These are phyloP conservation scores for Macrocentrus cingulum DNA, from an alignment of 1,140 invertebrate genomes.

Conservation along the genomic window DNA sequence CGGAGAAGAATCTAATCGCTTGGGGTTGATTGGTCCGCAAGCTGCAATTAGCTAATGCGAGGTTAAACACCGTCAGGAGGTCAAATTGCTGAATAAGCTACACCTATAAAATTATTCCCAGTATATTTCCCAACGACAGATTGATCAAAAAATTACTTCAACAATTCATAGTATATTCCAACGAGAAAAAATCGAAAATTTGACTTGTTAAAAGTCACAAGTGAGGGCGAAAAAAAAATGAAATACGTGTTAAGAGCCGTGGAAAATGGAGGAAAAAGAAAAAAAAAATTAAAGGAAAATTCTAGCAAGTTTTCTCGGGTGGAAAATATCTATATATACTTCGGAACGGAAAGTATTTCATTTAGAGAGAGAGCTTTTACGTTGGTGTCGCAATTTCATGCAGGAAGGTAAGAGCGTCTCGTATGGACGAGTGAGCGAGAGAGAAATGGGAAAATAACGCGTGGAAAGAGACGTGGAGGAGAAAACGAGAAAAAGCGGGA, in stretches of 20 bases:
- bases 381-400: conserved; percentile 30
- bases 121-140: neutral
- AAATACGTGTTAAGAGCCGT: no score
- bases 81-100: neutral
- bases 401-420: conserved; percentile 7
- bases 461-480: conserved; percentile 21
- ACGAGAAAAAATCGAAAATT: no score
- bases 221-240: no score
- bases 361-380: conserved; percentile 28
- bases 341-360: conserved; percentile 29
- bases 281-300: conserved; percentile 6
- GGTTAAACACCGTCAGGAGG: conserved; percentile 14
- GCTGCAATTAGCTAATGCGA: conserved; percentile 17
- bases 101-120: neutral
- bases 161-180: neutral
- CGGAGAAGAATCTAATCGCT: conserved; percentile 13
- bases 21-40: conserved; percentile 4
- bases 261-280: conserved; percentile 2
- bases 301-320: neutral
- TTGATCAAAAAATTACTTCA: conserved; percentile 9
- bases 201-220: no score
- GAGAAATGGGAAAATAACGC: conserved; percentile 13
- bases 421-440: conserved; percentile 18
- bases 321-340: neutral
- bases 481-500: conserved; percentile 7